Percentiles rank a stretch among this genome's conserved stretches.
Evolutionary conservation across 2,888 invertebrate genomes (phyloP).

Genomic region (Temnothorax ravouxi): DNA sequence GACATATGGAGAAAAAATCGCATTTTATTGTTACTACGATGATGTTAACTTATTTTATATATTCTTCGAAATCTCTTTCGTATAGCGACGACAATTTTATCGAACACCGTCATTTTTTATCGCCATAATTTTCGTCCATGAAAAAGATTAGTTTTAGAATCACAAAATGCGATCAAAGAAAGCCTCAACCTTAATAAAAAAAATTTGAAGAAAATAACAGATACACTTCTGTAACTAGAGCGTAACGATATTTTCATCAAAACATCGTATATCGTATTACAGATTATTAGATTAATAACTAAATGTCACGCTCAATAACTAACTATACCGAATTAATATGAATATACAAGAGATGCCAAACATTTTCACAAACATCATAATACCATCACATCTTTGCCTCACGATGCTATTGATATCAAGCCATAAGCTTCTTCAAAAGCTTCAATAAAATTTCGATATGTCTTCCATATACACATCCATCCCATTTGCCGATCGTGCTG

Average conservation of each 20-base stretch:
- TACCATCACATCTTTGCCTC: neutral
- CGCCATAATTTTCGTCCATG: neutral
- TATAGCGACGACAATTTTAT: neutral
- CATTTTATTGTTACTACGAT: neutral
- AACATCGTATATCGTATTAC: neutral
- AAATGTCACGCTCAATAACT: neutral
- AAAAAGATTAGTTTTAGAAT: neutral
- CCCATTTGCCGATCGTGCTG: slow-evolving; percentile 8
- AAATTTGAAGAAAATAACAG: neutral
- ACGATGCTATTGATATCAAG: neutral
- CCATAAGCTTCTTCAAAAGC: neutral
- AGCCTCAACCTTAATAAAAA: neutral
- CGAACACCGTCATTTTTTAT: neutral
- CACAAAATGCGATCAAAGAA: neutral
- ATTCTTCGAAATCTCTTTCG: neutral
- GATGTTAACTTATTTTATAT: neutral
- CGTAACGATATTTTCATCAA: neutral
- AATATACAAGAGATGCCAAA: neutral
- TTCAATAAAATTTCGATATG: slow-evolving; percentile 29
- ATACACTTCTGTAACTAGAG: neutral
- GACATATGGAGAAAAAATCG: neutral
- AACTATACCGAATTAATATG: neutral
- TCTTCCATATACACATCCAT: neutral
- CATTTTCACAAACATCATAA: neutral
- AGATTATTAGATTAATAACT: neutral